Base-by-base conservation (phyloP, 1,140 invertebrate genomes). In the Aphelinus certus region DNA sequence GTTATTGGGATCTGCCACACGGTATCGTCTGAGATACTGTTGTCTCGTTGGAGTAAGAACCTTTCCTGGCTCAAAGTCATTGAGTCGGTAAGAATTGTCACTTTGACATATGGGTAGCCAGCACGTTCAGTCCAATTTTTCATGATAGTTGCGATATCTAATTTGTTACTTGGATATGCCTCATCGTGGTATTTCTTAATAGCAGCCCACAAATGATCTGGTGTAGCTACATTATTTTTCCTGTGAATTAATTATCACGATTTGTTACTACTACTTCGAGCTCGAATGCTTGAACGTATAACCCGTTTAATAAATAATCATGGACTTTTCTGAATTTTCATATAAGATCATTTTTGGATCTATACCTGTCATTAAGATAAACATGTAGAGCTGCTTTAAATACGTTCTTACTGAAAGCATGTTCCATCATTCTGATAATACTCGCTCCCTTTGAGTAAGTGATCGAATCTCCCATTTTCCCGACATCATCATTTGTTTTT, bases 371-470 rank as follows among this genome's bases (percentile, higher is more conserved):
- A 43, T 51, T 60, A 57, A 57, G 3, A 57, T 92, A 92, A 70
- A 86, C 84, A 75, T 85, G 85, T 5, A 95, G 79, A 49, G 90
- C 93, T 51, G 85, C 83, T 66, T 89, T 88, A 81, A 96, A 95
- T 3, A 89, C 89, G 2, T 87, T 78, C 47, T 89, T 84, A n/a
- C 93, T 92, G 48, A 95, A 88, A 68, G 93, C 91, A 68, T 92
- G 89, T 65, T 91, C 88, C 89, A 95, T 91, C 94, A 95, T 96
- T 70, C 93, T 88, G 7, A 96, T 89, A 2, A 96, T 89, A 55
- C 90, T 90, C 62, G 87, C 88, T 71, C 89, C 88, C 88, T 95
- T 95, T 10, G 86, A 85, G 77, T 95, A 95, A 9, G 92, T 94
- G 53, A 94, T 94, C 1, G 83, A 82, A 81, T 93, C 92, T 83